Percentiles rank a stretch among this genome's conserved stretches.
These are phyloP conservation scores for Magallana ariakensis DNA, from an alignment of 1,140 invertebrate species.

Conservation along the genomic window DNA sequence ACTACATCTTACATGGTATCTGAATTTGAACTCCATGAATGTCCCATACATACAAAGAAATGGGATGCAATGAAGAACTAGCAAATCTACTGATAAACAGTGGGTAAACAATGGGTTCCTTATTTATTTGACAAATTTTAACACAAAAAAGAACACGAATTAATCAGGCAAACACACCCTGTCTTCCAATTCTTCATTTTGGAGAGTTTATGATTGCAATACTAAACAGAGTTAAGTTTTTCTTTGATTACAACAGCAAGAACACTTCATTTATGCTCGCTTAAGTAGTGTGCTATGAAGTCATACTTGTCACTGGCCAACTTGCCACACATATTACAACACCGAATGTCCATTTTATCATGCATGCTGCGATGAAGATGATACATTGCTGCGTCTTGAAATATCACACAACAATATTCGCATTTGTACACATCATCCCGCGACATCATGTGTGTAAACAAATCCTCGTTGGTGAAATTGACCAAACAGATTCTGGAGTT, in stretches of 20 bases:
- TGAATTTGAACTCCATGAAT: too few species aligned
- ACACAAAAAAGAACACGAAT: too few species aligned
- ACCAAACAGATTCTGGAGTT: slow-evolving; percentile 63
- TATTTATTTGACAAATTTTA: too few species aligned
- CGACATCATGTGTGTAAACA: slow-evolving; percentile 68
- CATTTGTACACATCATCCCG: slow-evolving; percentile 69
- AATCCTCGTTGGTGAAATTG: slow-evolving; percentile 67
- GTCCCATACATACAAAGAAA: too few species aligned
- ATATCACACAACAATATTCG: slow-evolving; percentile 70
- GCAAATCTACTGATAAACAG: too few species aligned
- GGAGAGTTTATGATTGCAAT: too few species aligned
- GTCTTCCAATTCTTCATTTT: too few species aligned
- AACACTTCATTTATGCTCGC: slow-evolving; percentile 66
- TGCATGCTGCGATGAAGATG: slow-evolving; percentile 72
- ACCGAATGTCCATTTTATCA: slow-evolving; percentile 71
- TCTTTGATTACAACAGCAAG: not conserved
- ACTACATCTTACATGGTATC: too few species aligned
- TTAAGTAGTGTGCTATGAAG: slow-evolving; percentile 70
- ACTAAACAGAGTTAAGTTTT: too few species aligned
- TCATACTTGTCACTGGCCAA: slow-evolving; percentile 69
- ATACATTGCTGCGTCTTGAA: slow-evolving; percentile 72
- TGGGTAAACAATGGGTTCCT: too few species aligned
- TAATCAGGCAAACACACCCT: too few species aligned
- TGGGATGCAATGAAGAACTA: too few species aligned
- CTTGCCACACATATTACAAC: slow-evolving; percentile 71